Base-by-base conservation (phyloP, 1,140 invertebrate species). In the Harpegnathos saltator region DNA sequence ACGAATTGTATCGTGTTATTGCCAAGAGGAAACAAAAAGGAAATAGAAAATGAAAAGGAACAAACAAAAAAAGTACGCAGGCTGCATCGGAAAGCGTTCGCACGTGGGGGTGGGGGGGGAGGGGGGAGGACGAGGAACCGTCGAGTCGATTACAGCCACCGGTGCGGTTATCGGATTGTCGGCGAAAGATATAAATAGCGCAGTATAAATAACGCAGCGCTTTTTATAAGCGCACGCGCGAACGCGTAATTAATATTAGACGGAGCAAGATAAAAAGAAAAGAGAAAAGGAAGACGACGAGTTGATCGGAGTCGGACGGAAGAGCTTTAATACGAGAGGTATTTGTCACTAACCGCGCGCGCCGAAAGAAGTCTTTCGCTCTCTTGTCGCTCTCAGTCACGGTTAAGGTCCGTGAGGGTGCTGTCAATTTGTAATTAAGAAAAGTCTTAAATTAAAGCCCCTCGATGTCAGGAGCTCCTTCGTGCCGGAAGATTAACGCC, bases 351-450 rank as follows among this genome's bases (percentile, higher is more conserved):
- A 54, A n/a, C 59, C 54, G 24, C 19, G 7, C 29, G 24, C 15
- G 5, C 4, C 14, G 26, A 50, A 75, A 9, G 38, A 50, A 26
- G 19, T 33, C 54, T 22, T 2, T 24, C 14, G 9, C 58, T 24
- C n/a, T n/a, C n/a, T n/a, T n/a, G n/a, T n/a, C n/a, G n/a, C n/a
- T n/a, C n/a, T n/a, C n/a, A n/a, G n/a, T n/a, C 5, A 61, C 24
- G 3, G 38, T 5, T 26, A 48, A 62, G 22, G 24, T 17, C 11
- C 71, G 17, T 9, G 59, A 62, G 15, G 19, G 56, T n/a, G 58
- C 66, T 69, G 65, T 69, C 75, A 71, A 71, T 80, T 80, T 58
- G 75, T 58, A 78, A 78, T 78, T 78, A 78, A 80, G 65, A 58
- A 78, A 44, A 44, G 24, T 44, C 65, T 69, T 58, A 69, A 69